Conservation (phyloP, 2,888 invertebrate species). For the Zaprionus lineosus region DNA sequence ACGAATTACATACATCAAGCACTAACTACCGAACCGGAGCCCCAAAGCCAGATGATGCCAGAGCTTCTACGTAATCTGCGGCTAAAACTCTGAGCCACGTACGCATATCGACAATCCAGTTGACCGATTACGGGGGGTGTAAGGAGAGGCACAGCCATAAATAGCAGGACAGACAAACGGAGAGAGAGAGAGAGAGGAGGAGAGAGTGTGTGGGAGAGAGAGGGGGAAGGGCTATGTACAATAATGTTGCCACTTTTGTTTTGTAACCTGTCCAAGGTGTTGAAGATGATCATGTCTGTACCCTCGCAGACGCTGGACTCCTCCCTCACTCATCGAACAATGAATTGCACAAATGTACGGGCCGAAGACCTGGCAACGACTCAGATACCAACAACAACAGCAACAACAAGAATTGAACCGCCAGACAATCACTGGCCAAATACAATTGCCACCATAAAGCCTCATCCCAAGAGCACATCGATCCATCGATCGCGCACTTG, state of each 20-base stretch:
- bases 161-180: background rate
- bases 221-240: slow-evolving; percentile 66
- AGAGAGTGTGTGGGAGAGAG: slow-evolving; percentile 2
- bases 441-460: slow-evolving; percentile 76
- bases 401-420: slow-evolving; percentile 71
- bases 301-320: slow-evolving; percentile 20
- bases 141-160: background rate
- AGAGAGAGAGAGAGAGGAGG: background rate
- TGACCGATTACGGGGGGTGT: slow-evolving; percentile 58
- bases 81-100: slow-evolving; percentile 64
- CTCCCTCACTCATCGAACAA: slow-evolving; percentile 54
- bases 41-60: slow-evolving; percentile 18
- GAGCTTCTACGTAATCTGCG: slow-evolving; percentile 67
- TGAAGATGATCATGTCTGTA: slow-evolving; percentile 82
- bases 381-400: slow-evolving; percentile 21
- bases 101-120: slow-evolving; percentile 54
- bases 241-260: slow-evolving; percentile 82
- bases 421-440: slow-evolving; percentile 66
- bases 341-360: slow-evolving; percentile 78
- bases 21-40: slow-evolving; percentile 69
- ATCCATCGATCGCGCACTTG: slow-evolving; percentile 58
- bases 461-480: slow-evolving; percentile 52
- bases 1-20: slow-evolving; percentile 76
- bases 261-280: slow-evolving; percentile 83
- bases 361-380: slow-evolving; percentile 22